phyloP scores from a whole-genome alignment of 1,140 invertebrate species.

The Zaprionus kolodkinae region DNA sequence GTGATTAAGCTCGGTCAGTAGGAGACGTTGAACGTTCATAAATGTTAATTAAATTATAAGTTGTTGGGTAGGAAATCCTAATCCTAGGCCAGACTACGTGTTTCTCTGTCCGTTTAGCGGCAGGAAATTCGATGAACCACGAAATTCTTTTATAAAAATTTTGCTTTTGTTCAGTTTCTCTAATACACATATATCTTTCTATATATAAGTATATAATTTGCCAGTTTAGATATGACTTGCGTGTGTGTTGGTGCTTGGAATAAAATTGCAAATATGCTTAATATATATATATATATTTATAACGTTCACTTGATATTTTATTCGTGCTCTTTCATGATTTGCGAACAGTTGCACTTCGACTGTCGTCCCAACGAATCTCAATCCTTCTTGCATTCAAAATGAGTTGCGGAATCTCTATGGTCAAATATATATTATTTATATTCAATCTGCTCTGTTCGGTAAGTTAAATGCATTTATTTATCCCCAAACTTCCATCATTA shows the following conservation, averaged over 20 bases:
- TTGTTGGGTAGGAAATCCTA: conserved; percentile 43
- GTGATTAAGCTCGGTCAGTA: not conserved
- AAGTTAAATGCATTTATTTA: conserved; percentile 84
- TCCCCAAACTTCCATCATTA: not conserved
- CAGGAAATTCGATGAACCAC: conserved; percentile 18
- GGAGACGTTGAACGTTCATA: conserved; percentile 31
- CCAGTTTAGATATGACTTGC: conserved; percentile 25
- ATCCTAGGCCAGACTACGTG: conserved; percentile 46
- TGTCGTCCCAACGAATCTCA: conserved; percentile 44
- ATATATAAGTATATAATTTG: conserved; percentile 23
- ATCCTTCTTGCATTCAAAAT: conserved; percentile 64
- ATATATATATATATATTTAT: conserved; percentile 28
- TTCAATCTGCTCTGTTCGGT: conserved; percentile 94
- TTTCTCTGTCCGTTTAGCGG: conserved; percentile 33
- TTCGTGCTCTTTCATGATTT: conserved; percentile 31
- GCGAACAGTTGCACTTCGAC: conserved; percentile 56
- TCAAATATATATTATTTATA: conserved; percentile 93
- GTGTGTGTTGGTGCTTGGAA: conserved; percentile 38
- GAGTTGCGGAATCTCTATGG: conserved; percentile 90
- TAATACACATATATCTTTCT: no score
- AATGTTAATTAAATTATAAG: conserved; percentile 56
- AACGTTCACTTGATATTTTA: conserved; percentile 52
- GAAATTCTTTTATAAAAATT: conserved; percentile 43
- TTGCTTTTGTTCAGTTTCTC: conserved; percentile 44
- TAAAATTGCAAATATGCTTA: conserved; percentile 56